A percentile compares a stretch with the other conserved stretches of the same genome.
phyloP scores from a whole-genome alignment of 2,113 vertebrate species.

The Odocoileus hemionus region DNA sequence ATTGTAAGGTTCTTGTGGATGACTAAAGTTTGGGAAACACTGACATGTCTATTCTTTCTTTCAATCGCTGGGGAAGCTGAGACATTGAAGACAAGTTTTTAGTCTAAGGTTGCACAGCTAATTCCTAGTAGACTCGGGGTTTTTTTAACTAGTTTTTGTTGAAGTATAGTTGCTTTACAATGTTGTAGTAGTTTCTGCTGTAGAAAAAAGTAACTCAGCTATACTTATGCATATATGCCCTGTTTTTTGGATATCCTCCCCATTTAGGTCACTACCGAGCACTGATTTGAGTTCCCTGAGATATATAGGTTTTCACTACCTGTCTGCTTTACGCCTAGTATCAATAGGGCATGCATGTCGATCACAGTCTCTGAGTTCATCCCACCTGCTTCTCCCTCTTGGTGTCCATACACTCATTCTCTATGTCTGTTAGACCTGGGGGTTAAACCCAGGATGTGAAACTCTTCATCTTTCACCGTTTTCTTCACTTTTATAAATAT shows the following conservation, averaged over 20 bases:
- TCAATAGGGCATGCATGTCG: not conserved
- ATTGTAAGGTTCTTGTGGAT: not conserved
- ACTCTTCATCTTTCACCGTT: not conserved
- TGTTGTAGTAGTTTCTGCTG: not conserved
- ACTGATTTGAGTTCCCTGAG: not conserved
- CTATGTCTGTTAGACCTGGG: not conserved
- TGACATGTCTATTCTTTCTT: not conserved
- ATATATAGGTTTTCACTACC: not conserved
- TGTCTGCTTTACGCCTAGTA: not conserved
- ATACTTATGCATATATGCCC: not conserved
- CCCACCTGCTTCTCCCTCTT: not conserved
- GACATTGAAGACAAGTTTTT: not conserved
- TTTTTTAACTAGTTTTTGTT: not conserved
- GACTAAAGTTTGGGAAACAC: not conserved
- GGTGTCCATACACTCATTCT: not conserved
- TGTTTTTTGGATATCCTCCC: not conserved
- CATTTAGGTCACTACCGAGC: not conserved
- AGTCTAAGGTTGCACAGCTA: not conserved
- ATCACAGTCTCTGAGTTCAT: not conserved
- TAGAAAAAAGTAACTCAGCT: not conserved
- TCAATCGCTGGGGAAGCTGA: not conserved
- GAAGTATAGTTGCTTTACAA: not conserved
- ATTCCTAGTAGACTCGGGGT: not conserved
- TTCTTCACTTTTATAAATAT: not conserved
- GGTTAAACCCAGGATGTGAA: not conserved